A percentile compares a stretch with the other conserved stretches of the same genome.
These are phyloP conservation scores for Watsonalla binaria DNA, from an alignment of 2,888 invertebrate genomes.

Conservation along the genomic window DNA sequence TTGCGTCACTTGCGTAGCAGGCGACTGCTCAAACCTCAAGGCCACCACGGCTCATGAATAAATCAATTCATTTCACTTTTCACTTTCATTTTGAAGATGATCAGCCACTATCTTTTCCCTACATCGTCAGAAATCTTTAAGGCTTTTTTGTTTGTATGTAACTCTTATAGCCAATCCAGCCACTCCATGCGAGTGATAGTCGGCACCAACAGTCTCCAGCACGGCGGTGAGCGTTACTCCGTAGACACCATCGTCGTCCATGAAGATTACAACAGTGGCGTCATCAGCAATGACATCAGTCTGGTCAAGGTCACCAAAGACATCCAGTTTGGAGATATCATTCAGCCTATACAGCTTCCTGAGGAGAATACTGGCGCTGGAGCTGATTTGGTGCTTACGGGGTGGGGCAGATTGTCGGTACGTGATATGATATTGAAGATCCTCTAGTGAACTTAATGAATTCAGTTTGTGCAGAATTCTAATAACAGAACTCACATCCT, in stretches of 20 bases:
- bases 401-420: slow-evolving; percentile 70
- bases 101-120: too few relatives aligned
- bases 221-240: slow-evolving; percentile 56
- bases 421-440: too few relatives aligned
- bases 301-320: slow-evolving; percentile 44
- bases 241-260: slow-evolving; percentile 60
- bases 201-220: slow-evolving; percentile 63
- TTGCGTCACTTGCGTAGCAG: too few relatives aligned
- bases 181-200: slow-evolving; percentile 49
- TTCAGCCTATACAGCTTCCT: slow-evolving; percentile 55
- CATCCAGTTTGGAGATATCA: slow-evolving; percentile 46
- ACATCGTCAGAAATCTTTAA: too few relatives aligned
- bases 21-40: too few relatives aligned
- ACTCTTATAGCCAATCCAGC: slow-evolving; percentile 27
- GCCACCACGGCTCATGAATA: too few relatives aligned
- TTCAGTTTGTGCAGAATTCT: too few relatives aligned
- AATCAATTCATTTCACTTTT: too few relatives aligned
- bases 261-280: slow-evolving; percentile 44
- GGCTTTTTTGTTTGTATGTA: not conserved
- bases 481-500: too few relatives aligned
- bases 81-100: too few relatives aligned
- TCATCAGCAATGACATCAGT: slow-evolving; percentile 66
- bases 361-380: slow-evolving; percentile 43
- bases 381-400: slow-evolving; percentile 52
- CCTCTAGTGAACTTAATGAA: too few relatives aligned